Conservation (phyloP, 2,797 vertebrate genomes). For the Loris lydekkerianus region DNA sequence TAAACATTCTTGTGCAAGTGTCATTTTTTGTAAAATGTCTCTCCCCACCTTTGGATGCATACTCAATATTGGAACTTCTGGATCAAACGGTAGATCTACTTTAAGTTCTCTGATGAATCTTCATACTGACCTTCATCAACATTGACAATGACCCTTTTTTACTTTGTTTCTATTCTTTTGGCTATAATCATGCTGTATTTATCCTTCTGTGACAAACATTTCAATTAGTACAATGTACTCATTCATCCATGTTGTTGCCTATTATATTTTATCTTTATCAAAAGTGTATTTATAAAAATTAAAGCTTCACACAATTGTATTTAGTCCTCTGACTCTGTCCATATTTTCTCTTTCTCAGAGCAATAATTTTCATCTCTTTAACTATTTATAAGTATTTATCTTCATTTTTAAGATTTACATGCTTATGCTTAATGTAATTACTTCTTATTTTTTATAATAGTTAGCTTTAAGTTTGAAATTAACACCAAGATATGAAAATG, state of each 20-base stretch:
- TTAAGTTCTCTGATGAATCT: too few species aligned
- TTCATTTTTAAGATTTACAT: background rate
- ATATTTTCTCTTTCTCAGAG: background rate
- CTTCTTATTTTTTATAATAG: background rate
- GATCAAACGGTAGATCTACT: too few species aligned
- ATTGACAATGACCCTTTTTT: background rate
- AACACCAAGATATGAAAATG: background rate
- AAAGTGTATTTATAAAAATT: background rate
- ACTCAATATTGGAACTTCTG: too few species aligned
- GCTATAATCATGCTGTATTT: background rate
- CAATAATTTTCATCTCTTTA: slow-evolving; percentile 2
- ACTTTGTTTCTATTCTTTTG: background rate
- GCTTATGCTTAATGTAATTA: background rate
- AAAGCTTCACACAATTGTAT: background rate
- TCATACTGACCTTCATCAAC: too few species aligned
- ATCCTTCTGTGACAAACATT: background rate
- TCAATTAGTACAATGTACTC: background rate
- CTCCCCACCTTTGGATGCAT: too few species aligned
- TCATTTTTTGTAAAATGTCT: too few species aligned
- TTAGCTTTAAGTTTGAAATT: background rate
- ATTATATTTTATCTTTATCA: background rate
- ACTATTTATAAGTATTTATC: background rate
- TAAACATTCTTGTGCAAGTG: too few species aligned
- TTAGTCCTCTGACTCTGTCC: background rate
- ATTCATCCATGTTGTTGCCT: background rate